These are phyloP conservation scores for Erinaceus europaeus DNA, from an alignment of 2,113 vertebrate genomes.

Conservation along the genomic window DNA sequence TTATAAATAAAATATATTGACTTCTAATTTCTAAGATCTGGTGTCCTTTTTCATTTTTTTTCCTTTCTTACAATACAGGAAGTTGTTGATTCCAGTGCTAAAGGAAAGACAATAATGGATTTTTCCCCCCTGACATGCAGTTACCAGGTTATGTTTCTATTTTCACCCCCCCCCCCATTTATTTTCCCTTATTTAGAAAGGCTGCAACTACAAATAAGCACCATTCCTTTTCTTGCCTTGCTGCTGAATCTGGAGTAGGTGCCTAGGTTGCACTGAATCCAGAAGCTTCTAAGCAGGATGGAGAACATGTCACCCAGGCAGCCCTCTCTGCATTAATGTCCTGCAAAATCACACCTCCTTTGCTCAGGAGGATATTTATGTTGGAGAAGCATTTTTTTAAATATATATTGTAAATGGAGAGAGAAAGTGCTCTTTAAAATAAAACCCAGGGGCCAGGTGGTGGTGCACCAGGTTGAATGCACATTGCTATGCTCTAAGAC, in stretches of 20 bases:
- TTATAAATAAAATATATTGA: too few species aligned
- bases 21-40: slow-evolving; percentile 33
- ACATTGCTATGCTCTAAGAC: too few species aligned
- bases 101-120: neutral
- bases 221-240: slow-evolving; percentile 33
- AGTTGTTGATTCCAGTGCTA: slow-evolving; percentile 43
- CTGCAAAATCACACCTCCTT: neutral
- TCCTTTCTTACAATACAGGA: slow-evolving; percentile 3
- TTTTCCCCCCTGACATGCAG: neutral
- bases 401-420: too few species aligned
- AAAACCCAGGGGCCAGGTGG: too few species aligned
- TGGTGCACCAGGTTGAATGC: too few species aligned
- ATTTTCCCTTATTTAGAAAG: slow-evolving; percentile 57
- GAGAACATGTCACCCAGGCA: neutral
- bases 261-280: neutral
- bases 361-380: too few species aligned
- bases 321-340: neutral
- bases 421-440: too few species aligned
- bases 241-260: neutral
- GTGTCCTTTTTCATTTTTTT: neutral
- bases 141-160: slow-evolving; percentile 41
- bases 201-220: neutral
- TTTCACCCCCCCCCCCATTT: slow-evolving; percentile 13
- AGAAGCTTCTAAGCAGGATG: slow-evolving; percentile 19
- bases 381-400: too few species aligned